A percentile compares a stretch with the other conserved stretches of the same genome.
Evolutionary conservation across 2,113 vertebrate species (phyloP).

Genomic region (Anolis carolinensis): DNA sequence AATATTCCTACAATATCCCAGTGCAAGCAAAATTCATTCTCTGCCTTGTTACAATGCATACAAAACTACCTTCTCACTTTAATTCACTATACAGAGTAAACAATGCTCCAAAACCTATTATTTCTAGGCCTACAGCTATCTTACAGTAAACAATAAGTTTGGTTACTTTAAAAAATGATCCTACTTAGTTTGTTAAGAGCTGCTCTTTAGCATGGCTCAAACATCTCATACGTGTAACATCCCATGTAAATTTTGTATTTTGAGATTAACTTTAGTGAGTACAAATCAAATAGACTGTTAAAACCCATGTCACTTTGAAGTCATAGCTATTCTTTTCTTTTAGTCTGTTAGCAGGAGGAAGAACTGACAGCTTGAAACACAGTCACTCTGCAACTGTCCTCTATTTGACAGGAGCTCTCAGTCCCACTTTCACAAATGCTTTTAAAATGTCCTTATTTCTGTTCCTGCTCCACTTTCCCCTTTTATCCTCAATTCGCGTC

Average conservation of each 20-base stretch:
- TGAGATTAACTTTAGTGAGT: neutral
- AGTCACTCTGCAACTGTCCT: neutral
- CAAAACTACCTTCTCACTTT: neutral
- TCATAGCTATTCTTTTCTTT: neutral
- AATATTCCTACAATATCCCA: neutral
- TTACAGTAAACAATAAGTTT: neutral
- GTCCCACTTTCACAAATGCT: too few species aligned
- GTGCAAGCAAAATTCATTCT: neutral
- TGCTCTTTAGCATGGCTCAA: neutral
- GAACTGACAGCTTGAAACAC: neutral
- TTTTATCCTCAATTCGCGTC: too few species aligned
- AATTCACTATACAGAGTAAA: neutral
- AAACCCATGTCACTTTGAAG: constrained; percentile 4
- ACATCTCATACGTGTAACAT: neutral
- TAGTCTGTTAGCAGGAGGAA: neutral
- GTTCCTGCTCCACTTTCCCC: too few species aligned
- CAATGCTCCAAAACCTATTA: neutral
- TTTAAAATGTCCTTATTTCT: too few species aligned
- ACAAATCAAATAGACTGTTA: constrained; percentile 3
- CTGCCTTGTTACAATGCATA: neutral
- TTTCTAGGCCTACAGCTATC: neutral
- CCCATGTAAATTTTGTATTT: neutral
- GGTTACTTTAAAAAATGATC: neutral
- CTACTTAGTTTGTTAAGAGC: neutral
- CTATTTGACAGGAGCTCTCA: too few species aligned